phyloP scores from a whole-genome alignment of 1,140 invertebrate genomes.

The Musca vetustissima region DNA sequence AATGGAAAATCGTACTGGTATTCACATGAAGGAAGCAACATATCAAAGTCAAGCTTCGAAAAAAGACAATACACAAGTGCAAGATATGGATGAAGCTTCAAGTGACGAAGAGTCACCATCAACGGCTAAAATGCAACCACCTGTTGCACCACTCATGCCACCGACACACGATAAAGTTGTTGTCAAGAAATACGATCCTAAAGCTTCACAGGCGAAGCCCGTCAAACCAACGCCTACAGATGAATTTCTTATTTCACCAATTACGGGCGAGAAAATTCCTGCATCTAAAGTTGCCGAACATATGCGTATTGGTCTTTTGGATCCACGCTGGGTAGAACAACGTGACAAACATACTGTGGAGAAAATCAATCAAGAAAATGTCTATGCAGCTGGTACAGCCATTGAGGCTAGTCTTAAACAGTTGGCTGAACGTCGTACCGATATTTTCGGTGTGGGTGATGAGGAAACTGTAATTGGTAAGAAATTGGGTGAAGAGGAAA shows the following conservation, averaged over 20 bases:
- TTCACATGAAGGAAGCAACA: slow-evolving; percentile 56
- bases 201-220: slow-evolving; percentile 64
- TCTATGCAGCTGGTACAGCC: slow-evolving; percentile 81
- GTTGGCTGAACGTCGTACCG: slow-evolving; percentile 96
- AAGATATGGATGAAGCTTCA: slow-evolving; percentile 89
- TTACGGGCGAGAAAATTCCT: slow-evolving; percentile 96
- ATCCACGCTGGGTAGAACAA: slow-evolving; percentile 98
- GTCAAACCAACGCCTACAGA: slow-evolving; percentile 69
- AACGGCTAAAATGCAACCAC: slow-evolving; percentile 54
- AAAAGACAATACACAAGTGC: slow-evolving; percentile 62
- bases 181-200: slow-evolving; percentile 98
- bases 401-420: slow-evolving; percentile 95
- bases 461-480: slow-evolving; percentile 99
- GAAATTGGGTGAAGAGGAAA: slow-evolving; percentile 96
- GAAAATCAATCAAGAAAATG: slow-evolving; percentile 54
- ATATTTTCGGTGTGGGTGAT: slow-evolving; percentile 98
- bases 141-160: slow-evolving; percentile 70
- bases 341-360: slow-evolving; percentile 85
- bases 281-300: slow-evolving; percentile 97
- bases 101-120: slow-evolving; percentile 73
- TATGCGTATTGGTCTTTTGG: slow-evolving; percentile 94
- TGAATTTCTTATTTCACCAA: slow-evolving; percentile 95
- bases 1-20: slow-evolving; percentile 65
- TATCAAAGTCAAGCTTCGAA: slow-evolving; percentile 38
- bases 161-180: slow-evolving; percentile 92